phyloP scores from a whole-genome alignment of 2,888 invertebrate genomes.

The Ypsolopha sequella region DNA sequence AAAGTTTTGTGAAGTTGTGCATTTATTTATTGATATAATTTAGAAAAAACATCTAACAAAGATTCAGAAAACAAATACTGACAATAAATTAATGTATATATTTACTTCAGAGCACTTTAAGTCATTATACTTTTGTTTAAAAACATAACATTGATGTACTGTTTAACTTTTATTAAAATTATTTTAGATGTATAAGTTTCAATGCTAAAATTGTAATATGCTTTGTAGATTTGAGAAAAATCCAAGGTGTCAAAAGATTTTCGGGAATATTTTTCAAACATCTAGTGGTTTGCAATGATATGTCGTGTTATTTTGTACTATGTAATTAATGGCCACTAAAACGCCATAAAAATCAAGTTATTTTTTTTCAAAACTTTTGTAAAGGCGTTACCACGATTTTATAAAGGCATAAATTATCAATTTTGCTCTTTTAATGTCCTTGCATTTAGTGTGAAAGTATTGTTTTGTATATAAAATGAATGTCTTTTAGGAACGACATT shows the following conservation, averaged over 20 bases:
- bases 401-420: too few species aligned
- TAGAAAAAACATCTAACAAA: too few species aligned
- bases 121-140: too few species aligned
- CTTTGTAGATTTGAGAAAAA: slow-evolving; percentile 10
- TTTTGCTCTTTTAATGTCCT: not conserved
- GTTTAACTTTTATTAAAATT: slow-evolving; percentile 4
- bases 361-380: not conserved
- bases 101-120: not conserved
- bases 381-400: too few species aligned
- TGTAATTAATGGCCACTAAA: not conserved
- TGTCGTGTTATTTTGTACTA: not conserved
- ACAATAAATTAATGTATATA: not conserved
- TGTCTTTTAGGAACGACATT: not conserved
- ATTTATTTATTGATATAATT: too few species aligned
- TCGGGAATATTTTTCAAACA: not conserved
- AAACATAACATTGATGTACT: not conserved
- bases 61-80: not conserved
- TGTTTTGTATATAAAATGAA: not conserved
- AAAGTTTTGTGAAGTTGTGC: too few species aligned
- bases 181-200: not conserved
- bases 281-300: too few species aligned
- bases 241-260: not conserved
- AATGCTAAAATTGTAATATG: slow-evolving; percentile 20
- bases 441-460: not conserved
- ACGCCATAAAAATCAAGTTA: not conserved